Conservation (phyloP, 2,113 vertebrate genomes). For the Coptodon rendalli region DNA sequence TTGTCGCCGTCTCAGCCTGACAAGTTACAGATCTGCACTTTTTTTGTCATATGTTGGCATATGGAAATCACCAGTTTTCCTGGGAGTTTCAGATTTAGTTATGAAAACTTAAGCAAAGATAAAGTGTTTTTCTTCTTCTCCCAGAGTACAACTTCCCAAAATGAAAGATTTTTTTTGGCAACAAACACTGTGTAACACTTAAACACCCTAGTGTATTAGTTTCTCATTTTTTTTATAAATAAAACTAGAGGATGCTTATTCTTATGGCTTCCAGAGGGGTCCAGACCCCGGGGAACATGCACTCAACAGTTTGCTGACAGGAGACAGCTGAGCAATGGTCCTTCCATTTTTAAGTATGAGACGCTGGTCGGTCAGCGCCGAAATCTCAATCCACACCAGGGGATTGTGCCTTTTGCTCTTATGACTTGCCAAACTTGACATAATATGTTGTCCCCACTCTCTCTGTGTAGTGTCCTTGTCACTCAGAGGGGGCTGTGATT, state of each 20-base stretch:
- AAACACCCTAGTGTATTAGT: slow-evolving; percentile 18
- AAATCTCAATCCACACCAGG: slow-evolving; percentile 11
- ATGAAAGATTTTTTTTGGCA: slow-evolving; percentile 29
- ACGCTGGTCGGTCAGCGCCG: not conserved
- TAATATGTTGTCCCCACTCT: not conserved
- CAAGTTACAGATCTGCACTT: not conserved
- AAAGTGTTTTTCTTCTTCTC: not conserved
- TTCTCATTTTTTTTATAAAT: slow-evolving; percentile 43
- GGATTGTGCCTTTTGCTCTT: slow-evolving; percentile 3
- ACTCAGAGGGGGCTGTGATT: not conserved
- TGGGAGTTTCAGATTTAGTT: not conserved
- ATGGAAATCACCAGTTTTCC: not conserved
- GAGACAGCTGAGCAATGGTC: slow-evolving; percentile 35
- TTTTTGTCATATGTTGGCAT: not conserved
- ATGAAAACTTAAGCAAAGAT: not conserved
- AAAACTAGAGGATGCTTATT: slow-evolving; percentile 23
- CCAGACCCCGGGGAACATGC: slow-evolving; percentile 39
- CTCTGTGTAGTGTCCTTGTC: slow-evolving; percentile 18
- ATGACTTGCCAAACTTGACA: slow-evolving; percentile 4
- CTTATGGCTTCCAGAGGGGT: slow-evolving; percentile 57
- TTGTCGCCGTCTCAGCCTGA: not conserved
- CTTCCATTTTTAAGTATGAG: not conserved
- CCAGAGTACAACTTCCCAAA: slow-evolving; percentile 20
- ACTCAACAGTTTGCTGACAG: slow-evolving; percentile 31
- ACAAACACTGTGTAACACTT: slow-evolving; percentile 36